Evolutionary conservation across 2,797 vertebrate genomes (phyloP).

Genomic region (Prionace glauca): DNA sequence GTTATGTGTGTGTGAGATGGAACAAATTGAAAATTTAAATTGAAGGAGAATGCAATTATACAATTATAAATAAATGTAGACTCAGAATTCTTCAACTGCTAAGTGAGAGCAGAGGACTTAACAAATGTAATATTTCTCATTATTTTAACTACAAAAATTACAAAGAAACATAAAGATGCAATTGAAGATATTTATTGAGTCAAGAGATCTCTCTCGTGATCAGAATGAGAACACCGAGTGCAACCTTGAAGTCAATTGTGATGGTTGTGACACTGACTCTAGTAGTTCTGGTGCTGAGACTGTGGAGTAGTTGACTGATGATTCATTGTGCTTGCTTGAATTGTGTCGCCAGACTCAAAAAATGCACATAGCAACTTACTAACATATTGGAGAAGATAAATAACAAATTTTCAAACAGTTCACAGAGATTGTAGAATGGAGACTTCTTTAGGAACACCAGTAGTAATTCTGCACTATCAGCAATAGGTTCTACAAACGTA

Average conservation of each 20-base stretch:
- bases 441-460: no score
- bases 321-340: slow-evolving; percentile 3
- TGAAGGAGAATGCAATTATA: not conserved
- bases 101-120: not conserved
- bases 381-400: no score
- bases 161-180: not conserved
- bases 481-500: no score
- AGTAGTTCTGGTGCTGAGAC: not conserved
- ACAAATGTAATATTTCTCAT: not conserved
- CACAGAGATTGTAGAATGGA: no score
- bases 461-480: no score
- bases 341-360: not conserved
- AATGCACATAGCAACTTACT: not conserved
- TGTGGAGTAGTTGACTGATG: not conserved
- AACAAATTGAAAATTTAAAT: not conserved
- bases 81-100: not conserved
- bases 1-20: not conserved
- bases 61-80: not conserved
- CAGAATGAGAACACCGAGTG: not conserved
- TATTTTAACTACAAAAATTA: not conserved
- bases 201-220: not conserved
- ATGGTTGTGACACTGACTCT: not conserved
- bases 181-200: not conserved
- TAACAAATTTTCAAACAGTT: no score
- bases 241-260: not conserved